phyloP scores from a whole-genome alignment of 2,797 vertebrate genomes.

The Spheniscus humboldti region DNA sequence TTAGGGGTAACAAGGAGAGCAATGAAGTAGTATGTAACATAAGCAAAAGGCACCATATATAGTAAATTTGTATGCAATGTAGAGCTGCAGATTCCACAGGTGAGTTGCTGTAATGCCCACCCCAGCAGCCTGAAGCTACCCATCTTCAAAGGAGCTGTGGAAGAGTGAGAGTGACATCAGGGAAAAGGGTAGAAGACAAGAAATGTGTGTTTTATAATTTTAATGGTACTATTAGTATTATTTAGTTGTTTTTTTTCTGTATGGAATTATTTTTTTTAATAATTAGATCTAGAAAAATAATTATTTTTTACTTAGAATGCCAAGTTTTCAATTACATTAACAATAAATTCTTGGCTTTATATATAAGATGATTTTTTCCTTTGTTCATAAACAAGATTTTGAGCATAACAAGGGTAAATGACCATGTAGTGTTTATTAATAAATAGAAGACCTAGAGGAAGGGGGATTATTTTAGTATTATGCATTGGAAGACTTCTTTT shows the following conservation, averaged over 20 bases:
- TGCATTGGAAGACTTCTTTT: background rate
- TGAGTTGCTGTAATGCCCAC: background rate
- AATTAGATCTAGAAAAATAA: background rate
- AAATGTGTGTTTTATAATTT: background rate
- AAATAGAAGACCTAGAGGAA: background rate
- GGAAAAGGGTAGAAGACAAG: background rate
- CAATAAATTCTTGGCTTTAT: background rate
- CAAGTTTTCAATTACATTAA: background rate
- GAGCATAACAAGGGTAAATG: background rate
- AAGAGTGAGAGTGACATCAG: background rate
- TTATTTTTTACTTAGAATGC: background rate
- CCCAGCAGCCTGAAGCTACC: background rate
- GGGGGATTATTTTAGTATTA: background rate
- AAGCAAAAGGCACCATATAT: background rate
- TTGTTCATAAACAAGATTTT: background rate
- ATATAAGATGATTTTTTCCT: background rate
- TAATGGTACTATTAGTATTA: background rate
- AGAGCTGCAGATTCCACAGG: background rate
- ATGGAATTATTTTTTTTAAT: background rate
- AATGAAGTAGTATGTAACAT: background rate
- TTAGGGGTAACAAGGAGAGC: background rate
- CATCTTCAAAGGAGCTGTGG: background rate
- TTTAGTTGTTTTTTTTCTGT: background rate
- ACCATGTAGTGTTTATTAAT: background rate
- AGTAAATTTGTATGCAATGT: background rate